Conservation (phyloP, 2,113 vertebrate species). For the Tympanuchus pallidicinctus region DNA sequence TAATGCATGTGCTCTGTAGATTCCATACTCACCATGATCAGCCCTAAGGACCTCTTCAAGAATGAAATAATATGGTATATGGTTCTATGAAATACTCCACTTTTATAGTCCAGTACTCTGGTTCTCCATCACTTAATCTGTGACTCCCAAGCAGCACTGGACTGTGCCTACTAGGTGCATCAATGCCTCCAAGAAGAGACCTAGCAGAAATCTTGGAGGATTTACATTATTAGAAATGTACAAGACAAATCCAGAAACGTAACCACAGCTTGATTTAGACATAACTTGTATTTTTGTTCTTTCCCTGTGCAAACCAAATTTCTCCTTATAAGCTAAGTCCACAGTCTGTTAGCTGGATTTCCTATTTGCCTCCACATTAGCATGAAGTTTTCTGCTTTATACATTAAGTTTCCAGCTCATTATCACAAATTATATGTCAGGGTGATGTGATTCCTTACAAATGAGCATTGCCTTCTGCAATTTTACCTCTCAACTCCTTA, state of each 20-base stretch:
- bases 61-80: neutral
- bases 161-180: neutral
- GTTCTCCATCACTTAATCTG: neutral
- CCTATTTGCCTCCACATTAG: neutral
- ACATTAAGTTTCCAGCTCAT: neutral
- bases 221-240: neutral
- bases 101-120: neutral
- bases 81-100: neutral
- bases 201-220: neutral
- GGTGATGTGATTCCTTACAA: neutral
- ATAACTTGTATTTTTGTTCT: neutral
- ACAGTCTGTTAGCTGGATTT: neutral
- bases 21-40: fast-evolving
- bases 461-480: neutral
- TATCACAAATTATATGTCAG: neutral
- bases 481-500: neutral
- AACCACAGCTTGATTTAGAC: neutral
- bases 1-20: neutral
- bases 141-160: neutral
- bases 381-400: neutral
- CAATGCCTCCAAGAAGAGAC: neutral
- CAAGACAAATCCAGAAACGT: neutral
- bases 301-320: neutral
- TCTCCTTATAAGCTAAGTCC: neutral
- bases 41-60: neutral